Conservation (phyloP, 1,140 invertebrate species). For the silkworm (Bombyx mori) region ASM3026992v2 NC_085128.1:3926501-3927000, state of each 20-base stretch:
- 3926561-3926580: slow-evolving; percentile 83
- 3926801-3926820: no score
- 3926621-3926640: slow-evolving; percentile 54
- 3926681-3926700: slow-evolving; percentile 70
- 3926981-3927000: no score
- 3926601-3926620: slow-evolving; percentile 79
- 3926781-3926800: no score
- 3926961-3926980: no score
- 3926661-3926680: slow-evolving; percentile 79
- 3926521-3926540: slow-evolving; percentile 64
- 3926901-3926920: no score
- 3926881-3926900: no score
- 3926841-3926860: no score
- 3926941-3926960: no score
- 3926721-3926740: slow-evolving; percentile 61
- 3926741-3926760: slow-evolving; percentile 57
- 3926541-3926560: slow-evolving; percentile 85
- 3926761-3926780: not conserved
- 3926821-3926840: no score
- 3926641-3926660: slow-evolving; percentile 69
- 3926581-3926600: slow-evolving; percentile 75
- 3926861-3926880: no score
- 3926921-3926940: no score
- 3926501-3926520: not conserved
- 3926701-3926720: slow-evolving; percentile 82